Base-by-base conservation (phyloP, 2,797 vertebrate species). In the Meriones psammophilus region DNA sequence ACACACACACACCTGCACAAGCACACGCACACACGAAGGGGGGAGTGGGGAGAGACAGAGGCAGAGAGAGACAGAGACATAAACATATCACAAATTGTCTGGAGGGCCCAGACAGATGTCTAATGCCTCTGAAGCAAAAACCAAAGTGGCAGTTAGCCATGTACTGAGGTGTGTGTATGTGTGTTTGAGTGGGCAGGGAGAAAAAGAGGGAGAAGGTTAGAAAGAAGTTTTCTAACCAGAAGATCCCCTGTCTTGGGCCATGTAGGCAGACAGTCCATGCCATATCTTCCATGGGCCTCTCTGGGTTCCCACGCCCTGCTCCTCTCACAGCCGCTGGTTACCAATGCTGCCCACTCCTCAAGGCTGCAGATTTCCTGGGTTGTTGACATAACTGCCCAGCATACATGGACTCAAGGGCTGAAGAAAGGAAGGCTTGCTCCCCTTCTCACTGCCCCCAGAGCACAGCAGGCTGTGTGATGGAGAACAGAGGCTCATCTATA, bases 401-500 rank as follows among this genome's bases (percentile, higher is more conserved):
- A 33, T 5, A 2, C 3, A 0, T 15, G 15, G 9, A 14, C 81
- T 3, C 28, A 62, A 30, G 33, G 18, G 2, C 8, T 26, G n/a
- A 30, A 60, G 33, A 24, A 26, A 42, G 20, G 78, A 58, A 80
- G 42, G 74, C 42, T 76, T 10, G 56, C 50, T 56, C 0, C 28
- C 36, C 28, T 18, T 33, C n/a, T 64, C 2, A 0, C 17, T 7
- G 10, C 68, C 50, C 56, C 56, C 12, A 50, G 20, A 42, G 39
- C 46, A 22, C 0, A 36, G 24, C 24, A 28, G 20, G 36, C 36
- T 1, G 0, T 17, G 56, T 28, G 54, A 15, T 14, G 0, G 4
- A 33, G 2, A 39, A 26, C 15, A 30, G 46, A 10, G 6, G n/a
- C 15, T 17, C 12, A 15, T 4, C 28, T 9, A 22, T 24, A 18